A percentile compares a stretch with the other conserved stretches of the same genome.
phyloP scores from a whole-genome alignment of 2,888 invertebrate genomes.

The Scaptomyza flava region DNA sequence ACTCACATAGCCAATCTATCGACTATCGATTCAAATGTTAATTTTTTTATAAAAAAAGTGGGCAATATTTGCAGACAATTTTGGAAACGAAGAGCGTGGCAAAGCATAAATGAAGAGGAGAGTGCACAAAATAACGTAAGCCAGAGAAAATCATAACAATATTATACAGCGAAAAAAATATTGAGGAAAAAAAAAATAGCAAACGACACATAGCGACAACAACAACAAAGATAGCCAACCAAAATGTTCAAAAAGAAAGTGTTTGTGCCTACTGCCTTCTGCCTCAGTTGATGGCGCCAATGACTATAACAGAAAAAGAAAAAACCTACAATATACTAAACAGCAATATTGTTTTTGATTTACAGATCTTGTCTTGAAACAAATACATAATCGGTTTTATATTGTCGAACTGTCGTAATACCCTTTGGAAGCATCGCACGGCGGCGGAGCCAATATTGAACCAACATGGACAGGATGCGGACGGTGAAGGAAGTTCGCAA shows the following conservation, averaged over 20 bases:
- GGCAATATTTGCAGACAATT: slow-evolving; percentile 57
- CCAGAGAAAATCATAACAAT: slow-evolving; percentile 55
- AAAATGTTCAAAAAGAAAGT: slow-evolving; percentile 55
- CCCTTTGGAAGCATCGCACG: slow-evolving; percentile 27
- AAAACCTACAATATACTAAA: background rate
- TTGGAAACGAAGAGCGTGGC: slow-evolving; percentile 34
- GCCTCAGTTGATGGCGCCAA: slow-evolving; percentile 37
- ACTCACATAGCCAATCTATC: slow-evolving; percentile 42
- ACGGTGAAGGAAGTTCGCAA: slow-evolving; percentile 82
- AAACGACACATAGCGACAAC: slow-evolving; percentile 25
- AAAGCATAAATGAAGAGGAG: slow-evolving; percentile 52
- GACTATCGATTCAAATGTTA: slow-evolving; percentile 68
- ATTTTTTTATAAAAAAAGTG: slow-evolving; percentile 64
- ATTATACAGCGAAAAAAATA: slow-evolving; percentile 24
- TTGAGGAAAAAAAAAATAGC: slow-evolving; percentile 15
- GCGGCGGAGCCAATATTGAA: slow-evolving; percentile 44
- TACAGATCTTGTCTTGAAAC: slow-evolving; percentile 26
- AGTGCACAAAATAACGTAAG: slow-evolving; percentile 39
- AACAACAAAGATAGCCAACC: slow-evolving; percentile 33
- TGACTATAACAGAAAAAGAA: slow-evolving; percentile 9
- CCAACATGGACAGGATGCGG: slow-evolving; percentile 83
- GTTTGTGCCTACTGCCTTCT: slow-evolving; percentile 15
- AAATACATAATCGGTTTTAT: slow-evolving; percentile 8
- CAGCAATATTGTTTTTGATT: background rate
- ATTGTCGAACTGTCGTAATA: slow-evolving; percentile 14